Evolutionary conservation across 2,797 vertebrate genomes (phyloP), one percentile per base, ranked within the genome.

Genomic region (Gallinago stenura): DNA sequence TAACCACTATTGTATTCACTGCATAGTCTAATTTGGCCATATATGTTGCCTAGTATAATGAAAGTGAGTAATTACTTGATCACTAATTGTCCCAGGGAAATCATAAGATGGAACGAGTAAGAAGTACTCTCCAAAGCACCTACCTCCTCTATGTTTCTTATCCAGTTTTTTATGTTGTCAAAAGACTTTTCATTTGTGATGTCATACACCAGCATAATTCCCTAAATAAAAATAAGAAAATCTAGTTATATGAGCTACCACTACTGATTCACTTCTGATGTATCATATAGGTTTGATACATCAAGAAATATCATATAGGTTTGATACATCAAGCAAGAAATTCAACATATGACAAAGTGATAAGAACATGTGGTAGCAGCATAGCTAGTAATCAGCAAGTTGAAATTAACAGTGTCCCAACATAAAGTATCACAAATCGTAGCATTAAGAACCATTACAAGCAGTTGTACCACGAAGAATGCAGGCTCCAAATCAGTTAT

Each of bases 161-260:
- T 99, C 99, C 99, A 99, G 97, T 99, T 99, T 97, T 99, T 99
- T 89, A 99, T 99, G 97, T 99, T 99, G 97, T 99, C 99, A 97
- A 99, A 99, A 53, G 99, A 99, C 96, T 99, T 99, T 91, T 99
- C 99, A 75, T 99, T 99, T 97, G 99, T 99, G 97, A 99, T 99
- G 96, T 99, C 99, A 95, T 99, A 99, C 37, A 99, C 99, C 97
- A 99, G 97, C 99, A 99, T 99, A 91, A 99, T 99, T 81, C 99
- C 99, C 99, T 99, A 93, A 69, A 97, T 30, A 95, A 78, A 91
- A 30, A 56, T 9, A 83, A 76, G 56, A 69, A 73, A 90, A 94
- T 78, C 60, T 69, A 73, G 71, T 88, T 56, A 89, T 62, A 75
- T 20, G 39, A 79, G 28, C 43, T 30, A 70, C 12, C 22, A 48